Evolutionary conservation across 2,797 vertebrate species (phyloP).

Genomic region (Delichon dasypus): DNA sequence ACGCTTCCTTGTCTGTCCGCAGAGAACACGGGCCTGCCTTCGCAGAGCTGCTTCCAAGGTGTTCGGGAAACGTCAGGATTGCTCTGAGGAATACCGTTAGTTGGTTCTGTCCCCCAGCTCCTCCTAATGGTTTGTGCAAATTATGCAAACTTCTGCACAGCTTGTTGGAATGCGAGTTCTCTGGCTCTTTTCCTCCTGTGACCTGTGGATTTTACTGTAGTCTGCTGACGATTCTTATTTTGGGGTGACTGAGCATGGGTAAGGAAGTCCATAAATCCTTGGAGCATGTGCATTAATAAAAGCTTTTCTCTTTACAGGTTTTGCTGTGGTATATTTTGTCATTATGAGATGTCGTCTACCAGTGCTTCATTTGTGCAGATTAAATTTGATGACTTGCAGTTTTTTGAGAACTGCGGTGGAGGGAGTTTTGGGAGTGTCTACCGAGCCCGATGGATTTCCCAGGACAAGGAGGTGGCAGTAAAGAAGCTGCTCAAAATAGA

Average conservation of each 20-base stretch:
- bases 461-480: constrained; percentile 98
- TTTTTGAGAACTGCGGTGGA: constrained; percentile 97
- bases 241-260: background rate
- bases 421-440: constrained; percentile 99
- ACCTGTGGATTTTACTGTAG: background rate
- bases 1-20: constrained; percentile 40
- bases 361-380: constrained; percentile 96
- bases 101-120: constrained; percentile 32
- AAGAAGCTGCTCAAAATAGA: constrained; percentile 99
- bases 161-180: background rate
- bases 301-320: constrained; percentile 75
- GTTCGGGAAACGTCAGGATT: background rate
- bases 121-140: background rate
- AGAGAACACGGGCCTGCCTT: constrained; percentile 38
- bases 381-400: constrained; percentile 94
- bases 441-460: constrained; percentile 95
- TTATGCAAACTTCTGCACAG: background rate
- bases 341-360: constrained; percentile 97
- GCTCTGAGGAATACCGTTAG: constrained; percentile 35
- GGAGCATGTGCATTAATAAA: background rate
- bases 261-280: background rate
- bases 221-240: background rate
- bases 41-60: background rate
- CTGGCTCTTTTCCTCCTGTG: background rate
- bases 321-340: constrained; percentile 80